phyloP scores from a whole-genome alignment of 2,113 vertebrate genomes.

The Myocastor coypus region DNA sequence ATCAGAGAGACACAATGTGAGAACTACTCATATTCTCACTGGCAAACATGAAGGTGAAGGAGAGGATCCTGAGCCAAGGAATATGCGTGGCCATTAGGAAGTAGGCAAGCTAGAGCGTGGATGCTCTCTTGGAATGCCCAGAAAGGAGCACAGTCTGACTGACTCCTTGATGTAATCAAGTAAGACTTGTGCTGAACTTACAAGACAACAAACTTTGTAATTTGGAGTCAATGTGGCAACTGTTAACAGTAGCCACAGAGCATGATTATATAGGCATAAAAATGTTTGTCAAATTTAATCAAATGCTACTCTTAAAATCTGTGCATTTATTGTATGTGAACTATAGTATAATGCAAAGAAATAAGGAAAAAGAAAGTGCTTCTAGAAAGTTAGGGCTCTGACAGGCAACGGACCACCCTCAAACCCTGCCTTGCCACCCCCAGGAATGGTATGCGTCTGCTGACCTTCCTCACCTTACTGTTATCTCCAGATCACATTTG shows the following conservation, averaged over 20 bases:
- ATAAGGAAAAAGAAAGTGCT: neutral
- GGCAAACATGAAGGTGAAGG: neutral
- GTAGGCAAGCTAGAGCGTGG: neutral
- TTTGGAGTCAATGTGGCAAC: neutral
- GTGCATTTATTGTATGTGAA: neutral
- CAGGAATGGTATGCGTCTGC: neutral
- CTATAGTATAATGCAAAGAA: neutral
- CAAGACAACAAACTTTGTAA: neutral
- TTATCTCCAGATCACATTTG: conserved; percentile 18
- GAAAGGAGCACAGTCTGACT: neutral
- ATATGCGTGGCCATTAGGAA: fast-evolving
- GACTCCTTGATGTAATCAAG: neutral
- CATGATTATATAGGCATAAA: neutral
- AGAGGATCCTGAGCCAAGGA: neutral
- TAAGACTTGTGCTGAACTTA: neutral
- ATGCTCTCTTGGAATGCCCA: neutral
- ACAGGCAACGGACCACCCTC: neutral
- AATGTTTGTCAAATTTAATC: neutral
- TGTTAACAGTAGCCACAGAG: neutral
- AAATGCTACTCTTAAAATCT: neutral
- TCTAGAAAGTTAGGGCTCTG: neutral
- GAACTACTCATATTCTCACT: fast-evolving
- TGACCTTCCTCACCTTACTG: neutral
- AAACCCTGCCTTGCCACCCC: neutral
- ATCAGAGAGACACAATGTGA: fast-evolving